A percentile compares a stretch with the other conserved stretches of the same genome.
These are phyloP conservation scores for Heliconius nattereri DNA, from an alignment of 1,140 invertebrate species.

Conservation along the genomic window DNA sequence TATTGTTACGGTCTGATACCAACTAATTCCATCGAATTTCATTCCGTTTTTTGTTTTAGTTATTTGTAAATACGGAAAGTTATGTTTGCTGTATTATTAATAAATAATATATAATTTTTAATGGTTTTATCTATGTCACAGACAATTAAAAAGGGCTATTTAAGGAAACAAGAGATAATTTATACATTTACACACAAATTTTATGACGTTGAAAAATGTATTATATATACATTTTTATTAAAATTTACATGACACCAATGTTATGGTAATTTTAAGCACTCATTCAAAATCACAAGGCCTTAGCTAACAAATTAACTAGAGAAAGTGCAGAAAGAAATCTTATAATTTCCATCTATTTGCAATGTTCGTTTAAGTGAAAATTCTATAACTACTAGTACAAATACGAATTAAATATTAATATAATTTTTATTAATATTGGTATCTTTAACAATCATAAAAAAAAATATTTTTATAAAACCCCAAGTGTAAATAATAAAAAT, in stretches of 20 bases:
- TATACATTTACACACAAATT: too few relatives aligned
- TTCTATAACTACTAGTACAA: not conserved
- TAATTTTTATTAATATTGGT: not conserved
- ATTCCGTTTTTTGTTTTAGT: conserved; percentile 47
- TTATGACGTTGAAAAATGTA: not conserved
- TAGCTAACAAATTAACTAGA: not conserved
- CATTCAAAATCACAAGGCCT: not conserved
- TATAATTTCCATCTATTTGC: not conserved
- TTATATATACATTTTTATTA: not conserved
- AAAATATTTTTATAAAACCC: not conserved
- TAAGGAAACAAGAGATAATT: too few relatives aligned
- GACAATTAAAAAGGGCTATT: too few relatives aligned
- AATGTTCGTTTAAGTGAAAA: not conserved
- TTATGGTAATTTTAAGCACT: too few relatives aligned
- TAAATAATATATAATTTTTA: too few relatives aligned
- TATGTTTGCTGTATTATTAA: too few relatives aligned
- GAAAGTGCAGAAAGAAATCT: conserved; percentile 1
- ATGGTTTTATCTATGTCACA: too few relatives aligned
- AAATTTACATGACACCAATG: too few relatives aligned
- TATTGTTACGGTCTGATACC: conserved; percentile 62
- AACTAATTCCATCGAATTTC: conserved; percentile 51
- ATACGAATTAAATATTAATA: not conserved
- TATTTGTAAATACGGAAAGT: conserved; percentile 22
- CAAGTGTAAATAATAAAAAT: not conserved
- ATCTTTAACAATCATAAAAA: too few relatives aligned